Evolutionary conservation across 2,113 vertebrate species (phyloP).

Genomic region (Gadus macrocephalus): DNA sequence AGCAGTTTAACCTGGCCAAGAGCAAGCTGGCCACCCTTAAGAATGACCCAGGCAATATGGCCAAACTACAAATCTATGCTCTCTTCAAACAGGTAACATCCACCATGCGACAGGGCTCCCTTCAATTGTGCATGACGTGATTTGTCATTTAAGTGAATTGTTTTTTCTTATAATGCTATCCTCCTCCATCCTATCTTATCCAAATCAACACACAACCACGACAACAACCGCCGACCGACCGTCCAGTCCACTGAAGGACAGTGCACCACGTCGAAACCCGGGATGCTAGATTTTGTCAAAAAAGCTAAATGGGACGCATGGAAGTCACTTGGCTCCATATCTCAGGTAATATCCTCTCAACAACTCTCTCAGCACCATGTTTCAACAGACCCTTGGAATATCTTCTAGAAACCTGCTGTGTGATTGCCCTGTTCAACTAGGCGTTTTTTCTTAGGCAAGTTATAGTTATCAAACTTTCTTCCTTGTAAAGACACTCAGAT

Average conservation of each 20-base stretch:
- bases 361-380: too few relatives aligned
- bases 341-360: constrained; percentile 71
- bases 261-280: constrained; percentile 82
- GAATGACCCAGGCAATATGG: constrained; percentile 84
- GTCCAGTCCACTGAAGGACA: constrained; percentile 83
- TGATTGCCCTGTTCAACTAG: too few relatives aligned
- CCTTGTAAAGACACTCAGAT: too few relatives aligned
- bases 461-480: too few relatives aligned
- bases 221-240: not conserved
- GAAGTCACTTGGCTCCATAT: constrained; percentile 79
- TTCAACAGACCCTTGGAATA: too few relatives aligned
- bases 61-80: constrained; percentile 87
- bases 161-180: too few relatives aligned
- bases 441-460: too few relatives aligned
- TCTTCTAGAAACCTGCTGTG: too few relatives aligned
- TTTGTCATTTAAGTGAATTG: too few relatives aligned
- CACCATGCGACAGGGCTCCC: not conserved
- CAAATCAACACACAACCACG: too few relatives aligned
- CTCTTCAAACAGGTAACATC: constrained; percentile 86
- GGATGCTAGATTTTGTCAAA: constrained; percentile 86
- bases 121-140: not conserved
- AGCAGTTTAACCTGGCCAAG: constrained; percentile 84
- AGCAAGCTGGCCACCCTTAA: constrained; percentile 77
- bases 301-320: constrained; percentile 92
- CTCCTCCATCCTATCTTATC: too few relatives aligned